Evolutionary conservation across 92 coral and sea anemone genomes (phyloP).

Genomic region (Scolanthus callimorphus): DNA sequence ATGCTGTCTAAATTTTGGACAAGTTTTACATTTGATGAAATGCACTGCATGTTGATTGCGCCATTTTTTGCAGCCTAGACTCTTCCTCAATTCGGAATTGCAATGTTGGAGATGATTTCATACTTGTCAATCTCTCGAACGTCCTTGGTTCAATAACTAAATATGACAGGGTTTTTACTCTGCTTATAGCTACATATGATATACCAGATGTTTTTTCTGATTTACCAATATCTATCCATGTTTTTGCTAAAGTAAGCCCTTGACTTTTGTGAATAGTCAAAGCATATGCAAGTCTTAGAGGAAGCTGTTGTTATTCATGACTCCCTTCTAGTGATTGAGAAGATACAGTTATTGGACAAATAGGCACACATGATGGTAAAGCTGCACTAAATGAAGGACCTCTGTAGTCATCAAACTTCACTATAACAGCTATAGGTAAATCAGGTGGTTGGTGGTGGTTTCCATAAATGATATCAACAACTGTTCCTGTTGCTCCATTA

Average conservation of each 20-base stretch:
- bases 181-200: conserved; percentile 40
- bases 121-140: conserved; percentile 15
- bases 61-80: conserved; percentile 13
- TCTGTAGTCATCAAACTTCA: conserved; percentile 49
- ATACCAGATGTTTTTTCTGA: conserved; percentile 30
- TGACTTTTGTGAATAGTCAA: conserved; percentile 7
- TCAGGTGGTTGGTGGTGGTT: conserved; percentile 47
- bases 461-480: conserved; percentile 32
- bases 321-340: conserved; percentile 5
- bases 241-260: conserved; percentile 46
- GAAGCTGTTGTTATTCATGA: conserved; percentile 28
- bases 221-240: conserved; percentile 40
- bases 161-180: conserved; percentile 27
- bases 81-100: conserved; percentile 33
- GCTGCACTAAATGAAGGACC: conserved; percentile 42
- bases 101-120: conserved; percentile 20
- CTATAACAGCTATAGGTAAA: conserved; percentile 55
- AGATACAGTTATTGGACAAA: conserved; percentile 44
- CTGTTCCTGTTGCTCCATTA: conserved; percentile 42
- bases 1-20: too few species aligned
- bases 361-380: conserved; percentile 54
- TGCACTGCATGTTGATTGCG: conserved; percentile 17
- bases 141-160: conserved; percentile 34
- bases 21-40: neutral
- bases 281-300: conserved; percentile 46